A percentile compares a stretch with the other conserved stretches of the same genome.
phyloP scores from a whole-genome alignment of 2,888 invertebrate genomes.

The Tenthredo amoena region DNA sequence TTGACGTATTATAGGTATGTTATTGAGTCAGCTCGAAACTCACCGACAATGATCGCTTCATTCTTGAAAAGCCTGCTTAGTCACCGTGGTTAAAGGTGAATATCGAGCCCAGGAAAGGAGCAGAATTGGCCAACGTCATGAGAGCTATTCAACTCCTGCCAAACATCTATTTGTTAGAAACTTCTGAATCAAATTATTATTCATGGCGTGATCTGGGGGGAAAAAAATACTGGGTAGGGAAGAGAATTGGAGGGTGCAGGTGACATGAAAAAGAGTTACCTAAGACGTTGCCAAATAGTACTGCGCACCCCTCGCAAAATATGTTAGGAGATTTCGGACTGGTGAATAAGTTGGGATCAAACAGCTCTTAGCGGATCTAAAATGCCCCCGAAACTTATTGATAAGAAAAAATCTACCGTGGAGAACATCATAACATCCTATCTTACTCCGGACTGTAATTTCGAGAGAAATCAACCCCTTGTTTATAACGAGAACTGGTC shows the following conservation, averaged over 20 bases:
- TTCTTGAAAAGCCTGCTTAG: constrained; percentile 54
- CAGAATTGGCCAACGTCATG: constrained; percentile 20
- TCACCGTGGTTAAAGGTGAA: constrained; percentile 35
- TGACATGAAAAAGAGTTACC: constrained; percentile 1
- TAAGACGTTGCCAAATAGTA: not conserved
- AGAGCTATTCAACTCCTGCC: not conserved
- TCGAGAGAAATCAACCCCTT: not conserved
- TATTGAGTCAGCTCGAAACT: constrained; percentile 56
- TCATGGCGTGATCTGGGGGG: not conserved
- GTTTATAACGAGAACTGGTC: not conserved
- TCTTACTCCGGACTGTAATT: not conserved
- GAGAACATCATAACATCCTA: not conserved
- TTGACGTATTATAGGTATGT: not conserved
- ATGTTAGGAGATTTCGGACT: not conserved
- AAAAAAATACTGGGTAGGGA: not conserved
- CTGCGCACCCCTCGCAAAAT: not conserved
- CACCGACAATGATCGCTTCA: constrained; percentile 74
- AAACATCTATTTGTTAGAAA: constrained; percentile 28
- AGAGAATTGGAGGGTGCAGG: not conserved
- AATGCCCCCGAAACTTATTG: not conserved
- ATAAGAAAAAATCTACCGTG: not conserved
- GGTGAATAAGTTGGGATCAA: constrained; percentile 17
- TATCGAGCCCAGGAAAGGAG: not conserved
- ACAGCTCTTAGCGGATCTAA: not conserved
- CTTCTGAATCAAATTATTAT: constrained; percentile 9